These are phyloP conservation scores for Pelodytes ibericus DNA, from an alignment of 2,797 vertebrate species.

Conservation along the genomic window DNA sequence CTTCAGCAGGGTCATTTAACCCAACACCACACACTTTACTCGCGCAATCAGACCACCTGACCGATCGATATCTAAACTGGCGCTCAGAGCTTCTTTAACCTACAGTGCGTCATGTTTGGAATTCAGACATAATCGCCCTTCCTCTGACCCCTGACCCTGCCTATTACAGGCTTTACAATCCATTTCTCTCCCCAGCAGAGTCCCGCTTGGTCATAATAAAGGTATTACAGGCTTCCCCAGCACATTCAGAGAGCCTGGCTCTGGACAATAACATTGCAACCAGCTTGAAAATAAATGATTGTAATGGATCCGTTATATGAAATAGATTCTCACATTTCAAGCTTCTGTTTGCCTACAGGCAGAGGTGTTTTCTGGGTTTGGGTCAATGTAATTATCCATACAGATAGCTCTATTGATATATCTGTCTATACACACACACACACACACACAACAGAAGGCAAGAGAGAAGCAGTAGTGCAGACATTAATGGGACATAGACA, in stretches of 20 bases:
- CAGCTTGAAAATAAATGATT: neutral
- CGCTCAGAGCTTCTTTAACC: conserved; percentile 21
- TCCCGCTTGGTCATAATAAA: neutral
- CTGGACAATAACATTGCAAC: neutral
- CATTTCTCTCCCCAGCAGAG: neutral
- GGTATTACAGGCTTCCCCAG: neutral
- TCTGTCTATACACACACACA: no score
- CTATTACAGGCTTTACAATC: conserved; percentile 3
- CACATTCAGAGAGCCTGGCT: no score
- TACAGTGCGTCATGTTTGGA: conserved; percentile 13
- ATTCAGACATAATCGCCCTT: conserved; percentile 28
- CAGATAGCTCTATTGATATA: no score
- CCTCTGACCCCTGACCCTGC: conserved; percentile 24
- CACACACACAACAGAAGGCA: no score
- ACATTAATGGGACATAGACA: no score
- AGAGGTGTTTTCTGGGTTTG: neutral
- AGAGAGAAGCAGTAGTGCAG: no score
- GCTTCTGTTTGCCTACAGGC: neutral
- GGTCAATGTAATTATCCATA: no score
- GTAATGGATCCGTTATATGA: neutral
- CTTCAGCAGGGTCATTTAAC: conserved; percentile 12
- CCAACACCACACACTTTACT: neutral
- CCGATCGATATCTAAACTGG: conserved; percentile 29
- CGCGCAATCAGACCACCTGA: conserved; percentile 10
- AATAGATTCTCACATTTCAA: neutral